These are phyloP conservation scores for Lathamus discolor DNA, from an alignment of 2,113 vertebrate genomes.

Conservation along the genomic window DNA sequence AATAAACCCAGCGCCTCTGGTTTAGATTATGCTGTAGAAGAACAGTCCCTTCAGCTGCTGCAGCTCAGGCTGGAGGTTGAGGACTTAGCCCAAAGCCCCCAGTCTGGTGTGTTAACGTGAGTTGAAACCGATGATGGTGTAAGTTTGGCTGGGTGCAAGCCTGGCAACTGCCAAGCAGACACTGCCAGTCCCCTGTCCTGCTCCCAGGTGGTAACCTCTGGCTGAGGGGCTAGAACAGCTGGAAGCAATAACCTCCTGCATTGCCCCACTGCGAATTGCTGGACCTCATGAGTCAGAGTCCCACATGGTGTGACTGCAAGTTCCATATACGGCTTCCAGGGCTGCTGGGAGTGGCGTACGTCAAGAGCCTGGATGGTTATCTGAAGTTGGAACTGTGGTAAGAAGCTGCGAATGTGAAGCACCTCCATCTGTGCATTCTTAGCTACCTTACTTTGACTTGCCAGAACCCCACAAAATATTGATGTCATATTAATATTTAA, in stretches of 20 bases:
- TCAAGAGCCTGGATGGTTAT: not conserved
- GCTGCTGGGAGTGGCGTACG: not conserved
- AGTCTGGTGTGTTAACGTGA: rapidly evolving
- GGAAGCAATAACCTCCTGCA: not conserved
- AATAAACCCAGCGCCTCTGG: not conserved
- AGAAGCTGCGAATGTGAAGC: not conserved
- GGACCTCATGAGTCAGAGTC: not conserved
- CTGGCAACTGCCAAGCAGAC: not conserved
- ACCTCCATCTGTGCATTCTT: not conserved
- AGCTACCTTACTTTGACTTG: not conserved
- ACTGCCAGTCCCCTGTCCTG: not conserved
- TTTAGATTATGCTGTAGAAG: not conserved
- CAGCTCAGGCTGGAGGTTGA: not conserved
- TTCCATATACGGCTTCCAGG: not conserved
- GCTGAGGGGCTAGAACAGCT: not conserved
- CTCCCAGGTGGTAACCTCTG: not conserved
- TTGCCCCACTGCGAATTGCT: not conserved
- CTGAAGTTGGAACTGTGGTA: not conserved
- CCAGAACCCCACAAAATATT: not conserved
- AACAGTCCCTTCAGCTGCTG: not conserved
- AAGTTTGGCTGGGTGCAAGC: not conserved
- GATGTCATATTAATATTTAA: not conserved
- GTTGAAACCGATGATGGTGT: not conserved
- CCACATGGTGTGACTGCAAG: not conserved
- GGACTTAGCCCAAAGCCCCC: not conserved